Evolutionary conservation across 2,113 vertebrate species (phyloP).

Genomic region (Otis tarda): DNA sequence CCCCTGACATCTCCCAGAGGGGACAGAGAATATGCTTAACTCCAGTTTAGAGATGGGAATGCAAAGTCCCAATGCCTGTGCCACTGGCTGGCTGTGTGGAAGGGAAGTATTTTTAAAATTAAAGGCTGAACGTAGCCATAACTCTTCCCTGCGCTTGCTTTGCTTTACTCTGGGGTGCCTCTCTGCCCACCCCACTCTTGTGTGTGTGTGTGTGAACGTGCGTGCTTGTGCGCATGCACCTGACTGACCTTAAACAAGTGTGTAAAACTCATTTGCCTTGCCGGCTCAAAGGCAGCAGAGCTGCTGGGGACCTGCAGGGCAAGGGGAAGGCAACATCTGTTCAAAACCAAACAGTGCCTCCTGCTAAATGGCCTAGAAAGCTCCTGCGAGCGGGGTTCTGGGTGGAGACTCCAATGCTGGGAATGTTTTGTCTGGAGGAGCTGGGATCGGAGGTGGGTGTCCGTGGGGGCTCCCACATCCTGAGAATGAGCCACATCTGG

Average conservation of each 20-base stretch:
- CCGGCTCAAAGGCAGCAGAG: slow-evolving; percentile 39
- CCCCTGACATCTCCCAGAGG: background rate
- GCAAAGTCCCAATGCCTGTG: background rate
- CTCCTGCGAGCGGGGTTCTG: slow-evolving; percentile 71
- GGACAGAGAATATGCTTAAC: background rate
- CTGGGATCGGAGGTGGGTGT: slow-evolving; percentile 74
- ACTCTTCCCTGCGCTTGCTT: background rate
- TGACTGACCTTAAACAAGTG: slow-evolving; percentile 57
- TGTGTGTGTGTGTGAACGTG: background rate
- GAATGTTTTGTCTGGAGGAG: slow-evolving; percentile 84
- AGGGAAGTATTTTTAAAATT: background rate
- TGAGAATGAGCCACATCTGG: slow-evolving; percentile 91
- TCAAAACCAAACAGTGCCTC: slow-evolving; percentile 82
- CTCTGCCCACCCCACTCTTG: background rate
- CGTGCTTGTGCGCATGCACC: background rate
- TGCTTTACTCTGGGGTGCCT: background rate
- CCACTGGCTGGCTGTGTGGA: background rate
- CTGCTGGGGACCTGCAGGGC: slow-evolving; percentile 37
- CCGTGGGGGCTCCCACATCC: slow-evolving; percentile 86
- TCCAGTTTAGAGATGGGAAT: background rate
- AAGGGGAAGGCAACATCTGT: slow-evolving; percentile 75
- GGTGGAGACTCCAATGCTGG: slow-evolving; percentile 69
- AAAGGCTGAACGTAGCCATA: background rate
- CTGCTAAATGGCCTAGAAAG: slow-evolving; percentile 85
- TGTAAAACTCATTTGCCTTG: slow-evolving; percentile 66